phyloP scores from a whole-genome alignment of 2,888 invertebrate species.

The Volucella inflata region DNA sequence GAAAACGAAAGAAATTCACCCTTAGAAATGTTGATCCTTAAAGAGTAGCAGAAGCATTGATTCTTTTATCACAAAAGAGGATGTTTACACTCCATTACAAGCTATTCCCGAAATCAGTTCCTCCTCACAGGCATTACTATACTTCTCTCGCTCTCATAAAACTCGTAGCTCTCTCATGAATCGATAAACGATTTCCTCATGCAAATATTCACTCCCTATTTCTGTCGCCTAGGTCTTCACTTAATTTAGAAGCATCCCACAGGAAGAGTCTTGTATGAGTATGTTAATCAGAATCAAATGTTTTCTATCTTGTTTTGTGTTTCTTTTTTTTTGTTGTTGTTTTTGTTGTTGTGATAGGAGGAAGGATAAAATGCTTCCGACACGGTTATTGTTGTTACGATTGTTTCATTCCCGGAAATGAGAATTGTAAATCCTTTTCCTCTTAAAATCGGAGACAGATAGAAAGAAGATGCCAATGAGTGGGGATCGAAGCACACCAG shows the following conservation, averaged over 20 bases:
- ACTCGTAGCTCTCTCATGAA: constrained; percentile 21
- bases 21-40: constrained; percentile 1
- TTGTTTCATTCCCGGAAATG: constrained; percentile 52
- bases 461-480: constrained; percentile 21
- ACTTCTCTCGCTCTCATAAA: neutral
- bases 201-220: constrained; percentile 23
- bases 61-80: constrained; percentile 19
- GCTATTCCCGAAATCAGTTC: constrained; percentile 30
- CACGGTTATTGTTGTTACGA: constrained; percentile 45
- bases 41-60: constrained; percentile 8
- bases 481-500: neutral
- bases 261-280: neutral
- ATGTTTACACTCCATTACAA: constrained; percentile 50
- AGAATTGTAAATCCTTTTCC: constrained; percentile 60
- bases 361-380: constrained; percentile 45
- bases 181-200: constrained; percentile 61
- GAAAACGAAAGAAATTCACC: neutral
- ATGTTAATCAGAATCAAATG: constrained; percentile 60
- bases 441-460: neutral
- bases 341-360: neutral
- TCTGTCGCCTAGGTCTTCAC: neutral
- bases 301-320: constrained; percentile 27
- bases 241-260: constrained; percentile 38
- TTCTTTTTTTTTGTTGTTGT: neutral
- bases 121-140: constrained; percentile 1